Evolutionary conservation across 2,113 vertebrate genomes (phyloP).

Genomic region (Perca fluviatilis): DNA sequence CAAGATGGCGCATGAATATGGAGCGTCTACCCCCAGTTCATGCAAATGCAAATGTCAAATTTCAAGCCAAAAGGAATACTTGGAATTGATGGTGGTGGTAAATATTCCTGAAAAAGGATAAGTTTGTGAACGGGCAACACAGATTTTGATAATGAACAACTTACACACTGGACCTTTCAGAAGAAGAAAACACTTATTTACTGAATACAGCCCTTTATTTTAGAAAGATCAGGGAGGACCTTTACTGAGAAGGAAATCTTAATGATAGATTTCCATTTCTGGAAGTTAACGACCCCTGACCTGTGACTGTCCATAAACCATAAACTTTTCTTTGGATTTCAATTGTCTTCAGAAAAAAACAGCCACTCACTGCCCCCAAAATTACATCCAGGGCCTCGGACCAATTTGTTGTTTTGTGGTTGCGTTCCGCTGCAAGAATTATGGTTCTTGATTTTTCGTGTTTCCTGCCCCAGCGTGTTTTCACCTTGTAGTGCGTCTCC

Average conservation of each 20-base stretch:
- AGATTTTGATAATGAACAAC: too few species aligned
- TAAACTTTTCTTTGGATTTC: slow-evolving; percentile 3
- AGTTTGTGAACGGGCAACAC: too few species aligned
- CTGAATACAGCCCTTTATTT: too few species aligned
- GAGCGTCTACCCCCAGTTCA: too few species aligned
- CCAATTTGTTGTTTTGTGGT: neutral
- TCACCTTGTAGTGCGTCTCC: neutral
- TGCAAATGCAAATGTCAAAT: too few species aligned
- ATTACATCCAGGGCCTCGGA: neutral
- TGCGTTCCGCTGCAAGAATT: neutral
- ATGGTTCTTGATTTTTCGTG: neutral
- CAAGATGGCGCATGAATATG: too few species aligned
- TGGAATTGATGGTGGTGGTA: too few species aligned
- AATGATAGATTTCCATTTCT: slow-evolving; percentile 23
- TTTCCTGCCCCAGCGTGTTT: neutral
- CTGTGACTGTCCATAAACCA: neutral
- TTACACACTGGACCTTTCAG: too few species aligned
- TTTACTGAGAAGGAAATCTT: neutral
- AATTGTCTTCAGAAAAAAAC: slow-evolving; percentile 16
- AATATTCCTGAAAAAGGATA: too few species aligned
- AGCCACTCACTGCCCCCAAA: neutral
- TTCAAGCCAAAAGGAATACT: too few species aligned
- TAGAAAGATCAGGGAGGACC: too few species aligned
- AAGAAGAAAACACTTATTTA: neutral
- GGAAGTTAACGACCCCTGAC: neutral